These are phyloP conservation scores for Proteles cristata DNA, from an alignment of 2,113 vertebrate species.

Conservation along the genomic window DNA sequence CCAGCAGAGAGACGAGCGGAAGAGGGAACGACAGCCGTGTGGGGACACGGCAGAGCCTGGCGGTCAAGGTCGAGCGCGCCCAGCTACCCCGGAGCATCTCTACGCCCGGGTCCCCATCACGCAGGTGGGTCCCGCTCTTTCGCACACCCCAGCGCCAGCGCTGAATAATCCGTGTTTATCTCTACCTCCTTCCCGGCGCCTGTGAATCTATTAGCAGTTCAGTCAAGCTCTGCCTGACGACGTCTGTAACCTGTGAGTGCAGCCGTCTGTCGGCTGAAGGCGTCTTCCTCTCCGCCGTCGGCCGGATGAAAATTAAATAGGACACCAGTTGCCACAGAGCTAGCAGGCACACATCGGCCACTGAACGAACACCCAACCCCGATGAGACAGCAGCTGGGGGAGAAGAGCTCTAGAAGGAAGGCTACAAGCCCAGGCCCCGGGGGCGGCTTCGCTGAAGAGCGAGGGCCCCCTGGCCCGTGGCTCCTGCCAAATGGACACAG, in stretches of 20 bases:
- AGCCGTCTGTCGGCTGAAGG: slow-evolving; percentile 85
- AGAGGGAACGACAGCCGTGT: accelerated
- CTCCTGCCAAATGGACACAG: slow-evolving; percentile 71
- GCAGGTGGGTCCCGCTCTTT: background rate
- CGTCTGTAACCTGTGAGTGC: slow-evolving; percentile 84
- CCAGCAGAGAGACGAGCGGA: background rate
- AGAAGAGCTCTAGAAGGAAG: slow-evolving; percentile 84
- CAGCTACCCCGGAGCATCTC: background rate
- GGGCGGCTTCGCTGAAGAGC: slow-evolving; percentile 83
- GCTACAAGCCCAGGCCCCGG: slow-evolving; percentile 70
- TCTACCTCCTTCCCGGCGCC: slow-evolving; percentile 67
- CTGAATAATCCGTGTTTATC: slow-evolving; percentile 64
- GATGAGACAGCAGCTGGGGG: slow-evolving; percentile 85
- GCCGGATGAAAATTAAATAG: slow-evolving; percentile 88
- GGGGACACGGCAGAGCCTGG: background rate
- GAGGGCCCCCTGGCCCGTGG: slow-evolving; percentile 59
- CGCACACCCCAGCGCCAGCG: background rate
- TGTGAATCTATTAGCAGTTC: slow-evolving; percentile 76
- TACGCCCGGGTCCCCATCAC: accelerated
- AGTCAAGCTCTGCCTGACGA: slow-evolving; percentile 80
- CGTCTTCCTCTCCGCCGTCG: slow-evolving; percentile 83
- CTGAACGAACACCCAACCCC: slow-evolving; percentile 89
- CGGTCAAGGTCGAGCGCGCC: too few relatives aligned
- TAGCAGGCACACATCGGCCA: slow-evolving; percentile 87
- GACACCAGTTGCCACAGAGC: slow-evolving; percentile 86